Evolutionary conservation across 2,888 invertebrate genomes (phyloP).

Genomic region (Macrophya alboannulata): DNA sequence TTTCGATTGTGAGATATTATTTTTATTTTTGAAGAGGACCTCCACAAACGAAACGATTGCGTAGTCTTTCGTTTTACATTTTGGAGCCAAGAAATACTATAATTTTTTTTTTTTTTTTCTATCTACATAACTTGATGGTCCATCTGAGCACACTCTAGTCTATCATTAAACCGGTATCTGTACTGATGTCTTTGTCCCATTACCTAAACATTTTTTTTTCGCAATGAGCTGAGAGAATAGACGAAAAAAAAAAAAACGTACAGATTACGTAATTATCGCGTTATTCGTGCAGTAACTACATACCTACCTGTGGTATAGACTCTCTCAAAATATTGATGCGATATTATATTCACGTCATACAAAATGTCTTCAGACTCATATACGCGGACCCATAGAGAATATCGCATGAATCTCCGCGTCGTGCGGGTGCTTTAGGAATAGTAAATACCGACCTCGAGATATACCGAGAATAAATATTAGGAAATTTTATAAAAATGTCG

Average conservation of each 20-base stretch:
- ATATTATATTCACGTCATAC: conserved; percentile 3
- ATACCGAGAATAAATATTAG: neutral
- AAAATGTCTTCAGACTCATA: conserved; percentile 9
- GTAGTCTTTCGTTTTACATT: neutral
- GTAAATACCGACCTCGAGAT: neutral
- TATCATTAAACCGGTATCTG: neutral
- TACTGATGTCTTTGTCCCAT: neutral
- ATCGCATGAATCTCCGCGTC: neutral
- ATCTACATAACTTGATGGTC: no score
- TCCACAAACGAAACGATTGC: neutral
- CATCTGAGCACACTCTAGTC: neutral
- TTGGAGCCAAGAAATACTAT: neutral
- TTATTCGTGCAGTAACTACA: neutral
- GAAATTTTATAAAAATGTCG: neutral
- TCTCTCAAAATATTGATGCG: neutral
- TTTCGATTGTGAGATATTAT: neutral
- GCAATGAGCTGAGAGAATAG: neutral
- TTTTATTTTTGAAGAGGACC: neutral
- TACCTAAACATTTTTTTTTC: neutral
- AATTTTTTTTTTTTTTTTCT: neutral
- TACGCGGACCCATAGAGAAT: conserved; percentile 11
- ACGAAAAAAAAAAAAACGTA: no score
- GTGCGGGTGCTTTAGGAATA: neutral
- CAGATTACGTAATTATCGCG: neutral
- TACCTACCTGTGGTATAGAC: neutral